Percentiles rank a stretch among this genome's conserved stretches.
These are phyloP conservation scores for Agrotis exclamationis DNA, from an alignment of 2,888 invertebrate species.

Conservation along the genomic window DNA sequence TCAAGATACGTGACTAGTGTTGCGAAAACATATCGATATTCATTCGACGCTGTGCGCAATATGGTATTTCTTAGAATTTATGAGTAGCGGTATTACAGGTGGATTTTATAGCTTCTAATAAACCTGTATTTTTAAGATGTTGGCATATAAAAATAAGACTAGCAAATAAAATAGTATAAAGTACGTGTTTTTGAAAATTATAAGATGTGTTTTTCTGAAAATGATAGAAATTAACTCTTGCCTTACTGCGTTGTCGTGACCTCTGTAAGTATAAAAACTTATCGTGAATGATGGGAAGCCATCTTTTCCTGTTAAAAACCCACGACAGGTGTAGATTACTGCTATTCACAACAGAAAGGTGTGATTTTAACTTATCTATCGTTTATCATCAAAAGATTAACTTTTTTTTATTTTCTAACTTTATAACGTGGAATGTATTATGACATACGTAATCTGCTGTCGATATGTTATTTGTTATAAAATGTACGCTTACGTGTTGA, in stretches of 20 bases:
- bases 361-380: slow-evolving; percentile 52
- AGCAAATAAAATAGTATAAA: not conserved
- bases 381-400: slow-evolving; percentile 57
- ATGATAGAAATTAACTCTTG: slow-evolving; percentile 36
- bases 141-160: slow-evolving; percentile 22
- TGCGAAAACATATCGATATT: slow-evolving; percentile 73
- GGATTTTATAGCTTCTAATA: slow-evolving; percentile 69
- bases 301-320: slow-evolving; percentile 50
- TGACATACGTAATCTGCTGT: slow-evolving; percentile 39
- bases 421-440: slow-evolving; percentile 29
- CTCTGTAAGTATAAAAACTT: slow-evolving; percentile 46
- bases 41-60: slow-evolving; percentile 65
- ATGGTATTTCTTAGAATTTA: slow-evolving; percentile 71
- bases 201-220: slow-evolving; percentile 24
- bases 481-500: slow-evolving; percentile 48
- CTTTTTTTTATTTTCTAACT: slow-evolving; percentile 41
- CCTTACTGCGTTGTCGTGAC: slow-evolving; percentile 34
- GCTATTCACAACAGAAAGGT: slow-evolving; percentile 52
- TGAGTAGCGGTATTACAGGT: slow-evolving; percentile 67
- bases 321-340: slow-evolving; percentile 45
- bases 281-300: slow-evolving; percentile 42
- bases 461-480: slow-evolving; percentile 49
- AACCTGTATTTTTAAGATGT: slow-evolving; percentile 55
- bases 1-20: slow-evolving; percentile 72
- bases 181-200: not conserved